phyloP scores from a whole-genome alignment of 2,888 invertebrate species.

The Orchesella flavescens region DNA sequence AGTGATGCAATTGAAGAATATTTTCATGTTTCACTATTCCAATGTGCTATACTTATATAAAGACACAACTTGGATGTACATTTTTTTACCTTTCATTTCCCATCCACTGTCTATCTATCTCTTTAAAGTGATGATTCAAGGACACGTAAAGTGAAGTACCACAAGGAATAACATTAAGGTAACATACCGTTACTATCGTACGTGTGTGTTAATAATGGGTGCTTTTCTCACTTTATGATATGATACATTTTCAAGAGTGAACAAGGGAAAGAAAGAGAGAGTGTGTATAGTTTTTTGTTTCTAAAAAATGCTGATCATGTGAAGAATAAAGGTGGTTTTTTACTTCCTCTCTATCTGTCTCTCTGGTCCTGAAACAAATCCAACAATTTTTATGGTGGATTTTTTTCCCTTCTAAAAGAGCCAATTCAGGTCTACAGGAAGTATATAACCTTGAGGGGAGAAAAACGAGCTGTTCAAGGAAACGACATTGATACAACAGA shows the following conservation, averaged over 20 bases:
- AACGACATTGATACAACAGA: not conserved
- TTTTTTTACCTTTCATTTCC: conserved; percentile 14
- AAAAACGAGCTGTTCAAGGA: conserved; percentile 26
- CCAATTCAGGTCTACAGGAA: conserved; percentile 13
- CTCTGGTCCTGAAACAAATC: not conserved
- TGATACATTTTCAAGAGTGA: not conserved
- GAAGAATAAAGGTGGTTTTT: conserved; percentile 39
- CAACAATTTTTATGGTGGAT: conserved; percentile 15
- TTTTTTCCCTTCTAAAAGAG: not conserved
- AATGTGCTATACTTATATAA: too few relatives aligned
- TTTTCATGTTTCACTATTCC: conserved; percentile 16
- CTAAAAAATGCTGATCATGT: conserved; percentile 59
- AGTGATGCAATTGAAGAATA: conserved; percentile 13
- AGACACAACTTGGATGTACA: not conserved
- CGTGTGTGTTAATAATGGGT: conserved; percentile 61
- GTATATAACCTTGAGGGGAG: conserved; percentile 43
- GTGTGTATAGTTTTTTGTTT: conserved; percentile 38
- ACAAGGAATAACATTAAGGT: conserved; percentile 22
- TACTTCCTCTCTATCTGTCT: not conserved
- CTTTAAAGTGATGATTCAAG: conserved; percentile 19
- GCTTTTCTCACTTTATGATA: conserved; percentile 25
- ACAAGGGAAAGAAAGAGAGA: conserved; percentile 21
- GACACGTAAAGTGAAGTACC: conserved; percentile 5
- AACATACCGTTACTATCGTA: conserved; percentile 42
- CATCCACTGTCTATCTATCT: conserved; percentile 3